Evolutionary conservation across 2,888 invertebrate species (phyloP), one percentile per base, ranked within the genome.

Genomic region (Trisateles emortualis): DNA sequence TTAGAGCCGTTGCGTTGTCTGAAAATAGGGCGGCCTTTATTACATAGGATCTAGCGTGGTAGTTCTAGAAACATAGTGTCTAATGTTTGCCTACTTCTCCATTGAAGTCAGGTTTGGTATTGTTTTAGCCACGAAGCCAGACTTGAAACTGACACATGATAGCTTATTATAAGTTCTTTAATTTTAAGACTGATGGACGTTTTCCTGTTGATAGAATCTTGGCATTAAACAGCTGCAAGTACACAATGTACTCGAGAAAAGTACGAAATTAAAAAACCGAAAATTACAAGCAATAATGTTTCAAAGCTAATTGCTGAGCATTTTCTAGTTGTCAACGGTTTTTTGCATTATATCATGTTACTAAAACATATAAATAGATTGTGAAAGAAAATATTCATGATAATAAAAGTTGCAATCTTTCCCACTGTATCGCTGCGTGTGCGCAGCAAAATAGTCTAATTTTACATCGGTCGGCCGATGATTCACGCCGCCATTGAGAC

Each of bases 401-500:
- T 58, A 64, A 73, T 74, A 68, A 70, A 68, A 63, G 55, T 63
- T 73, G 65, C 68, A 74, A 67, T 73, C 69, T 62, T 50, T 50
- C 58, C 59, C 63, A 48, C 50, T 41, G 38, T 42, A 52, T 63
- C 64, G 52, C 51, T 46, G 68, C 70, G 67, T 66, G 68, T 73
- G 78, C 75, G 79, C 75, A 65, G 58, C 65, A 65, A 74, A 76
- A 63, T 68, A 59, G 53, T 81, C 88, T 88, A 88, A 87, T 79
- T 88, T 81, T 86, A 86, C 72, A 69, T 71, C 68, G 60, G 71
- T 42, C 70, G 67, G 55, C 61, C 64, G 72, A 68, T 87, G 87
- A 88, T 69, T 88, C 88, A 87, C 70, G 11, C 74, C 74, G 77
- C 80, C 83, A 85, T 84, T 84, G 85, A 87, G 86, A 81, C 78